These are phyloP conservation scores for Coelopa pilipes DNA, from an alignment of 2,888 invertebrate species.

Conservation along the genomic window DNA sequence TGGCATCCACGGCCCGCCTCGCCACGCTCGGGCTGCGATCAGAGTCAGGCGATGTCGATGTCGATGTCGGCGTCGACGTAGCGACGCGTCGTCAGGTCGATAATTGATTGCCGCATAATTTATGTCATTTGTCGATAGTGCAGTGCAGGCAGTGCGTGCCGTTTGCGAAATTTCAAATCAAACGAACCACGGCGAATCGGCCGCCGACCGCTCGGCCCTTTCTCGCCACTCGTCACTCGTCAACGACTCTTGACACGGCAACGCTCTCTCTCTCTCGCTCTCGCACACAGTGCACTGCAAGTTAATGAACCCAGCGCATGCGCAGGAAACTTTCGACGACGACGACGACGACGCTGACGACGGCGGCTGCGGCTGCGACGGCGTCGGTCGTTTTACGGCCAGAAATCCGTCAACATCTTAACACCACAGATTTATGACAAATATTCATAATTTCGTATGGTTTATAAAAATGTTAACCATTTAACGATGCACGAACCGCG, in stretches of 20 bases:
- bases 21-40: not conserved
- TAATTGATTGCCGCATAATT: constrained; percentile 63
- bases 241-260: not conserved
- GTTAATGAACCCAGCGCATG: constrained; percentile 57
- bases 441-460: constrained; percentile 43
- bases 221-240: not conserved
- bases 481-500: constrained; percentile 24
- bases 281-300: constrained; percentile 26
- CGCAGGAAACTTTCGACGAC: constrained; percentile 54
- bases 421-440: constrained; percentile 50
- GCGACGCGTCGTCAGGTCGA: constrained; percentile 53
- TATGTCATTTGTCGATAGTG: constrained; percentile 56
- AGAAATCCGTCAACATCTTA: constrained; percentile 63
- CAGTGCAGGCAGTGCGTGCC: constrained; percentile 48
- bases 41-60: not conserved
- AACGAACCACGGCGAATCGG: constrained; percentile 59
- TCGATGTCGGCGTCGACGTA: constrained; percentile 6
- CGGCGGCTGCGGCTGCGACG: no score
- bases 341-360: constrained; percentile 32
- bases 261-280: not conserved
- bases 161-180: constrained; percentile 60
- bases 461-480: constrained; percentile 37
- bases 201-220: not conserved
- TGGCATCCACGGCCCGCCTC: not conserved
- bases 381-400: constrained; percentile 54